Conservation (phyloP, 53 echinoderm and acorn worm species). For the Arbacia lixula region DNA sequence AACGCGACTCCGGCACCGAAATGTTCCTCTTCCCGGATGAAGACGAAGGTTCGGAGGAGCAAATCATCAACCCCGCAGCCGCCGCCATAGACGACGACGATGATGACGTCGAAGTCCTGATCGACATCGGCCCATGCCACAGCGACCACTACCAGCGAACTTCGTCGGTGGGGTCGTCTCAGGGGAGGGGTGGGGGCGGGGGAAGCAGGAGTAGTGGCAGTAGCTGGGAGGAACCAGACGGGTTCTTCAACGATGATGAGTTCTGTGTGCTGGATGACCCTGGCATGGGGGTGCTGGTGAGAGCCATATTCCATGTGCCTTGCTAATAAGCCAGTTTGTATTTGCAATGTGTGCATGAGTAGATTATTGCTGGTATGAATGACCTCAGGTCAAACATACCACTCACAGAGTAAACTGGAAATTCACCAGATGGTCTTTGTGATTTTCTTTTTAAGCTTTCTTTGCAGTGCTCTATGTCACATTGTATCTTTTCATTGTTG, state of each 20-base stretch:
- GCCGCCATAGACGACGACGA: slow-evolving; percentile 44
- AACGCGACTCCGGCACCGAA: slow-evolving; percentile 43
- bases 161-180: slow-evolving; percentile 38
- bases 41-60: slow-evolving; percentile 36
- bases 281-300: slow-evolving; percentile 88
- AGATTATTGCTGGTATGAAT: too few relatives aligned
- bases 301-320: slow-evolving; percentile 21
- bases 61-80: background rate
- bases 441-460: too few relatives aligned
- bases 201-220: background rate
- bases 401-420: too few relatives aligned
- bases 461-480: too few relatives aligned
- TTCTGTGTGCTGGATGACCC: slow-evolving; percentile 95
- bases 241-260: slow-evolving; percentile 84
- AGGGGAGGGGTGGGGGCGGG: slow-evolving; percentile 66
- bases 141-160: slow-evolving; percentile 52
- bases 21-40: slow-evolving; percentile 89
- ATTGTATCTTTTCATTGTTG: too few relatives aligned
- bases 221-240: slow-evolving; percentile 33
- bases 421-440: too few relatives aligned
- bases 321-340: background rate
- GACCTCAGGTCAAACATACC: too few relatives aligned
- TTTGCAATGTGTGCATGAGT: too few relatives aligned
- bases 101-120: slow-evolving; percentile 35
- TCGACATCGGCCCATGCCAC: slow-evolving; percentile 30